Percentiles rank a stretch among this genome's conserved stretches.
Conservation (phyloP, 2,888 invertebrate genomes). For the Phytoseiulus persimilis region DNA sequence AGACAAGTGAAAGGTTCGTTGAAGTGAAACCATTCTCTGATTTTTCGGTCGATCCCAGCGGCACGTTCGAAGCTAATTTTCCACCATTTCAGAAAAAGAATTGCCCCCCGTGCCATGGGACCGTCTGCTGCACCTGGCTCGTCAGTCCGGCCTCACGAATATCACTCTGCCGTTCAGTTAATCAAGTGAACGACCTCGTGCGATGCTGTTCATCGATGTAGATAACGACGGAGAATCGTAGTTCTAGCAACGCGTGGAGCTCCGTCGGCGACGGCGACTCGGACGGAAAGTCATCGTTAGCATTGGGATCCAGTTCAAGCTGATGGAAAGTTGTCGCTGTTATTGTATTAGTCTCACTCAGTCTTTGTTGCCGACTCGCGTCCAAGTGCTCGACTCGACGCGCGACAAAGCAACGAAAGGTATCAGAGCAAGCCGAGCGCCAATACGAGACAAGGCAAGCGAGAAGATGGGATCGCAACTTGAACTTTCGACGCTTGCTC, state of each 20-base stretch:
- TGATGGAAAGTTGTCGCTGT: not conserved
- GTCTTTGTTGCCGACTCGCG: not conserved
- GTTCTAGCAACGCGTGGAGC: not conserved
- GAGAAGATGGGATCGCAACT: not conserved
- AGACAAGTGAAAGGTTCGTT: constrained; percentile 18
- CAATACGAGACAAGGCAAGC: not conserved
- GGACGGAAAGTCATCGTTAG: not conserved
- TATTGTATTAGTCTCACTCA: not conserved
- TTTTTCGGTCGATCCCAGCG: no score
- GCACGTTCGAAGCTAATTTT: not conserved
- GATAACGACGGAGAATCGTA: not conserved
- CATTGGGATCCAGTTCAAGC: not conserved
- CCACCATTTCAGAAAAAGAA: constrained; percentile 36
- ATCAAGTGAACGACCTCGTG: not conserved
- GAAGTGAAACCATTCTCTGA: not conserved
- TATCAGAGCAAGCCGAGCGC: not conserved
- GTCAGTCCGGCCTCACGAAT: constrained; percentile 35
- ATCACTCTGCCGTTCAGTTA: constrained; percentile 36
- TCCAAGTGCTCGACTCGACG: not conserved
- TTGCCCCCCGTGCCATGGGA: constrained; percentile 45
- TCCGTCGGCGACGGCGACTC: not conserved
- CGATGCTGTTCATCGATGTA: not conserved
- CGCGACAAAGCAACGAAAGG: not conserved
- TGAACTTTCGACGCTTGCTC: not conserved
- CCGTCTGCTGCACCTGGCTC: constrained; percentile 8